Base-by-base conservation (phyloP, 2,113 vertebrate genomes). In the Urocolius indicus region DNA sequence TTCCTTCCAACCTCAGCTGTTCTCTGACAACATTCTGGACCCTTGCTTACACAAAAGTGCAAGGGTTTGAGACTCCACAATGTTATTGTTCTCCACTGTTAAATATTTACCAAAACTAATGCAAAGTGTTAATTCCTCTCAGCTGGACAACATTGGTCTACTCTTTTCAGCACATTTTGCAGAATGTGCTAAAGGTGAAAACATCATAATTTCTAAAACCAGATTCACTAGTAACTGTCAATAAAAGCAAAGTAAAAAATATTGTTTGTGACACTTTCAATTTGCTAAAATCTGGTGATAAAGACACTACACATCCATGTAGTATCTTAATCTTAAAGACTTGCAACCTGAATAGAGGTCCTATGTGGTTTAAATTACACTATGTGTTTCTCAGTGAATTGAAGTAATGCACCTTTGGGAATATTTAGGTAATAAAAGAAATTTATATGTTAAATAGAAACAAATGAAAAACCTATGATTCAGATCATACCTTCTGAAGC, bases 401-500 rank as follows among this genome's bases (percentile, higher is more conserved):
- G 52, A 89, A 86, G 11, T 43, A 58, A 38, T 8, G 11, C 1
- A 22, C 13, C 18, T 51, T 34, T 41, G 11, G 10, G 27, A 87
- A 57, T 36, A 81, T 26, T n/a, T 68, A 57, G 1, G 6, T 16
- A 73, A 32, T 20, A 58, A 43, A 95, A 74, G 5, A 94, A 72
- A 58, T 38, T 49, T 12, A 52, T 16, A 20, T 41, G 4, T 52
- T 65, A 58, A 78, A 57, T 19, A 71, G 2, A 48, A 61, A 71
- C 5, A 45, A 69, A 58, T 59, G 19, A 54, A 61, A 66, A 58
- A 20, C 2, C 2, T 11, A 18, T 51, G 29, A 69, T 72, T 63
- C 24, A 51, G 41, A 55, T 13, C 87, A 15, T 96, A 99, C 99
- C 99, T 99, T 99, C 61, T 99, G 99, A 94, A 99, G 98, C 83